Evolutionary conservation across 1,140 invertebrate genomes (phyloP).

Genomic region (Ruditapes philippinarum): DNA sequence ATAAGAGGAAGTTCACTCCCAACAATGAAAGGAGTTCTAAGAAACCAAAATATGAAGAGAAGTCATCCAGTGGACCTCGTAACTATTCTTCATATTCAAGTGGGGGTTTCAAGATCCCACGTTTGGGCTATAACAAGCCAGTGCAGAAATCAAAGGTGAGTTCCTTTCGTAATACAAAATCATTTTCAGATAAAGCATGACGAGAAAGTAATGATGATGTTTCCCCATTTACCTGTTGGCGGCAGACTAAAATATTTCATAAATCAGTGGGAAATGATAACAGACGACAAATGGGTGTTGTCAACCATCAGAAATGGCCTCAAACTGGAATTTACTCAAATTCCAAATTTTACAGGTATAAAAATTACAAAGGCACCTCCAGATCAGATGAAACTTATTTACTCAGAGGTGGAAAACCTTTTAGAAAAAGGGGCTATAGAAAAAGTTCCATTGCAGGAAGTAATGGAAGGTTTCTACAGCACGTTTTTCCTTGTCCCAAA

Average conservation of each 20-base stretch:
- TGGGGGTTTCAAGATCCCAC: not conserved
- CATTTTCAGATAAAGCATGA: slow-evolving; percentile 2
- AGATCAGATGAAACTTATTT: too few relatives aligned
- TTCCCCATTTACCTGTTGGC: slow-evolving; percentile 47
- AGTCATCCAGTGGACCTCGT: too few relatives aligned
- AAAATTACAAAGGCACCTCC: not conserved
- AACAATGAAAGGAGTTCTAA: not conserved
- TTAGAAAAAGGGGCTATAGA: slow-evolving; percentile 46
- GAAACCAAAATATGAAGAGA: not conserved
- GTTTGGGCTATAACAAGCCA: too few relatives aligned
- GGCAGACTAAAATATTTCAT: too few relatives aligned
- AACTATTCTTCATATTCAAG: not conserved
- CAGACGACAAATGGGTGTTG: not conserved
- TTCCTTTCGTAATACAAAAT: not conserved
- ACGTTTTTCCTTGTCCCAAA: slow-evolving; percentile 49
- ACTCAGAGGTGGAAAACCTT: not conserved
- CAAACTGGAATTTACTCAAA: not conserved
- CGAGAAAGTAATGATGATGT: not conserved
- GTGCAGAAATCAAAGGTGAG: not conserved
- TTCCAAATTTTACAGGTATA: slow-evolving; percentile 24
- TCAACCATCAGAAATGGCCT: not conserved
- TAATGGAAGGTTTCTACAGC: slow-evolving; percentile 47
- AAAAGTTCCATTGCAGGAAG: not conserved
- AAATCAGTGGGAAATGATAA: not conserved
- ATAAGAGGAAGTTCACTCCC: too few relatives aligned